Evolutionary conservation across 2,888 invertebrate genomes (phyloP).

Genomic region (Meta bourneti): DNA sequence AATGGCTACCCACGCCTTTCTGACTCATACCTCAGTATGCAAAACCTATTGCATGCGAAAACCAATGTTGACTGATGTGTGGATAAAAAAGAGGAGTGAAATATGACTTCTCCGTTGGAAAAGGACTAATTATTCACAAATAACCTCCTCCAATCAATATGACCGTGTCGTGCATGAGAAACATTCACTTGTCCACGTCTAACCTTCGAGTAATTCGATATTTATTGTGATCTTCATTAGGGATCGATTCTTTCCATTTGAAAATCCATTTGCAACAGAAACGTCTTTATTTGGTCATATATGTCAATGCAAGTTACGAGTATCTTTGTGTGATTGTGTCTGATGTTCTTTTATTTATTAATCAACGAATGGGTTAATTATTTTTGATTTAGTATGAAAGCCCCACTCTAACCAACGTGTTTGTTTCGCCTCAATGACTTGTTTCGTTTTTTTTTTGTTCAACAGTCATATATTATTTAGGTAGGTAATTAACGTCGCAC

Average conservation of each 20-base stretch:
- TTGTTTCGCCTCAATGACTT: no score
- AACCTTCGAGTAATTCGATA: not conserved
- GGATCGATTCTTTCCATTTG: not conserved
- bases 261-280: no score
- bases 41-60: not conserved
- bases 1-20: slow-evolving; percentile 40
- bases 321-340: no score
- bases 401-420: no score
- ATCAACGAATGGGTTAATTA: no score
- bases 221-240: not conserved
- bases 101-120: not conserved
- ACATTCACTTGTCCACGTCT: not conserved
- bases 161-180: not conserved
- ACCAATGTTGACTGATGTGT: not conserved
- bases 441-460: no score
- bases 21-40: slow-evolving; percentile 25
- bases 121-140: not conserved
- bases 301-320: not conserved
- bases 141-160: not conserved
- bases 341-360: no score
- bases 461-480: no score
- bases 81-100: not conserved
- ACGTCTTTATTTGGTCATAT: not conserved
- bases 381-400: no score
- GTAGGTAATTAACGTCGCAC: no score